These are phyloP conservation scores for Cherax quadricarinatus DNA, from an alignment of 1,140 invertebrate species.

Conservation along the genomic window DNA sequence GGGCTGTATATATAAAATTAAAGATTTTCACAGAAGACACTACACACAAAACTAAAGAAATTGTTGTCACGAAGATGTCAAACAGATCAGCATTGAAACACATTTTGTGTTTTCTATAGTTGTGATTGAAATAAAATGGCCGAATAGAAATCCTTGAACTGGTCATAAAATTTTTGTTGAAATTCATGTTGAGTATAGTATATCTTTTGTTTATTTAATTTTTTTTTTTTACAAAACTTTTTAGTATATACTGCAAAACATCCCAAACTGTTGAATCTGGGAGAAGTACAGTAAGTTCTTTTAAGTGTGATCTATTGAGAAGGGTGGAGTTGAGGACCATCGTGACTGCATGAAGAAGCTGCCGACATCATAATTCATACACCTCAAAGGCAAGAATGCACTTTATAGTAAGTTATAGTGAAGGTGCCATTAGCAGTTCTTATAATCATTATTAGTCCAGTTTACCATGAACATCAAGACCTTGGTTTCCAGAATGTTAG, in stretches of 20 bases:
- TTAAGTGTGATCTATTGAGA: constrained; percentile 11
- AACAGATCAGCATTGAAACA: no score
- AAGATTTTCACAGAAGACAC: no score
- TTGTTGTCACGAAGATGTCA: no score
- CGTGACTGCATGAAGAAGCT: neutral
- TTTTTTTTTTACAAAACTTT: neutral
- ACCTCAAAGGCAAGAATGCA: neutral
- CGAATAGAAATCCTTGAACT: neutral
- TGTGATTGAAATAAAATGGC: neutral
- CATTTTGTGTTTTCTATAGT: neutral
- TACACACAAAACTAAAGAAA: no score
- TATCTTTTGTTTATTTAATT: no score
- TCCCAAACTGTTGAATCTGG: neutral
- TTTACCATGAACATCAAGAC: neutral
- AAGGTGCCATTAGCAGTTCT: neutral
- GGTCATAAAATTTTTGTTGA: neutral
- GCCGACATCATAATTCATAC: neutral
- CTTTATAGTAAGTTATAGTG: neutral
- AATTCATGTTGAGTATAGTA: neutral
- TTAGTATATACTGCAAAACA: neutral
- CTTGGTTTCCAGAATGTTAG: neutral
- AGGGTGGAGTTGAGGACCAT: neutral
- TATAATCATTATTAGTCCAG: neutral
- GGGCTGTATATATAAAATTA: no score
- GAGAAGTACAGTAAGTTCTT: constrained; percentile 9